Evolutionary conservation across 1,140 invertebrate genomes (phyloP).

Genomic region (Scaptodrosophila lebanonensis): DNA sequence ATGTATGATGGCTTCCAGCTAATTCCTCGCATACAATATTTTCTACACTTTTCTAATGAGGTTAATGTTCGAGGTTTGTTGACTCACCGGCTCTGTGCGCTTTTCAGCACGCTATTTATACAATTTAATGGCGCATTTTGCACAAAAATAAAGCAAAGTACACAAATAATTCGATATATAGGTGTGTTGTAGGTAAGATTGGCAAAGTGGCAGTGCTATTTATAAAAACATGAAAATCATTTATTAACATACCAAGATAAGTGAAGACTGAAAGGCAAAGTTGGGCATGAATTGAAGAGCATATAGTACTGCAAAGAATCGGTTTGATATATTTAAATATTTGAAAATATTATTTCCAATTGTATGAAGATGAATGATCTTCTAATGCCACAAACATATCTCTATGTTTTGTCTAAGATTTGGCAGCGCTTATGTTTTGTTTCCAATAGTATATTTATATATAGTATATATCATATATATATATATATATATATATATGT

Average conservation of each 20-base stretch:
- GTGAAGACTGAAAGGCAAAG: conserved; percentile 28
- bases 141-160: conserved; percentile 65
- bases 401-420: conserved; percentile 22
- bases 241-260: conserved; percentile 15
- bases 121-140: conserved; percentile 70
- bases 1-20: no score
- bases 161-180: conserved; percentile 43
- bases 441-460: conserved; percentile 17
- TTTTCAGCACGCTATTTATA: conserved; percentile 65
- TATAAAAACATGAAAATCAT: conserved; percentile 36
- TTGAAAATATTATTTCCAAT: conserved; percentile 7
- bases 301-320: no score
- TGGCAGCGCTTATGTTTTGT: conserved; percentile 33
- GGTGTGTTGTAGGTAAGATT: conserved; percentile 14
- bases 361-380: conserved; percentile 46
- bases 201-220: conserved; percentile 34
- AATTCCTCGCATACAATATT: conserved; percentile 16
- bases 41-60: conserved; percentile 65
- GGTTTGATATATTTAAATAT: conserved; percentile 1
- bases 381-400: conserved; percentile 48
- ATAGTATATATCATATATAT: conserved; percentile 14
- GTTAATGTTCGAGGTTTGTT: conserved; percentile 69
- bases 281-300: not conserved
- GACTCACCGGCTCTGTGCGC: conserved; percentile 60
- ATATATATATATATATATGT: no score